Evolutionary conservation across 2,888 invertebrate genomes (phyloP), one percentile per base, ranked within the genome.

Genomic region (Calliphora vomitoria): DNA sequence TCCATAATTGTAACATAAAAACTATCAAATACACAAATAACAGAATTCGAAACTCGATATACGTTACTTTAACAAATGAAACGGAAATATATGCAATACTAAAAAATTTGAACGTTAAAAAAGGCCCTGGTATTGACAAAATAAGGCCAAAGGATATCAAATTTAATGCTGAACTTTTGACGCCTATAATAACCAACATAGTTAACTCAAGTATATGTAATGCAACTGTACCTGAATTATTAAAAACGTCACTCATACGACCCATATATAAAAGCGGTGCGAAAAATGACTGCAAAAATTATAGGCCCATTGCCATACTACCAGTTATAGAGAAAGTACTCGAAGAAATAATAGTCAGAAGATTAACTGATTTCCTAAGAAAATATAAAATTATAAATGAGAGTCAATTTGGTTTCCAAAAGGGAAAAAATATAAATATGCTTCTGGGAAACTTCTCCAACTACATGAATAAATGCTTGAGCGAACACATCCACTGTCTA

Each of bases 321-420:
- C 25, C 41, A 41, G 60, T 55, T 0, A 44, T 82, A 3, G 68
- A 79, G 15, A 86, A 86, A 15, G n/a, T 74, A 1, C 11, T 86
- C 15, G 86, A 86, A 47, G 79, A 74, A 72, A 62, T 86, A 10
- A n/a, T 78, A 1, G 78, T 76, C 5, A 55, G 72, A 35, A 64
- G 76, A 50, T 35, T 86, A 44, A 60, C 13, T 38, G n/a, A 8
- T 15, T 82, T 72, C 18, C 0, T 82, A 8, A 8, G 13, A 44
- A 78, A 72, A 60, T 76, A 69, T 58, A 76, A 76, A 0, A 31
- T 78, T 4, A 72, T 82, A 5, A 35, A 50, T 35, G 2, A 44
- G 8, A 41, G 20, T 8, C 60, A 75, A 62, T 75, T 13, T 44
- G 74, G 74, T 15, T 75, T 75, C 18, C 62, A 75, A 47, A 60